These are phyloP conservation scores for Amniataba percoides DNA, from an alignment of 2,797 vertebrate genomes.

Conservation along the genomic window DNA sequence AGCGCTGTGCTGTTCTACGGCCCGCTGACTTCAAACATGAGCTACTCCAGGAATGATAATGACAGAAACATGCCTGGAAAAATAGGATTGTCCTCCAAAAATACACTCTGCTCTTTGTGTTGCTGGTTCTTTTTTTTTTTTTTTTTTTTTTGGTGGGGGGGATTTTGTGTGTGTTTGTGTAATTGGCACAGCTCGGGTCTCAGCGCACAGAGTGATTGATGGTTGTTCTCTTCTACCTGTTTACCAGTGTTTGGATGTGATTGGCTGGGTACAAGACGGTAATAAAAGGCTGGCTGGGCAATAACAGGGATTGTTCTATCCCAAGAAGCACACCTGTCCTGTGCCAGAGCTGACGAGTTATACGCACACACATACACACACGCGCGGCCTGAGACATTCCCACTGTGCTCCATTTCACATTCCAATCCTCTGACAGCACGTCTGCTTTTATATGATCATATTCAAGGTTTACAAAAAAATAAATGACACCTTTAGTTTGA, in stretches of 20 bases:
- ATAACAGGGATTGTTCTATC: constrained; percentile 68
- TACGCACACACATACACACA: constrained; percentile 45
- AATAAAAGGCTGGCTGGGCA: constrained; percentile 61
- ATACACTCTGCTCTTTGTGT: constrained; percentile 75
- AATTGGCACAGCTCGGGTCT: constrained; percentile 40
- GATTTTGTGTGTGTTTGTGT: constrained; percentile 24
- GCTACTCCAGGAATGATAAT: constrained; percentile 89
- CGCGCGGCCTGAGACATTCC: constrained; percentile 76
- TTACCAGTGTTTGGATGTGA: constrained; percentile 61
- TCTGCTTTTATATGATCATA: constrained; percentile 85
- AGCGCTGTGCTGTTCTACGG: constrained; percentile 78
- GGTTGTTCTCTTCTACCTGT: constrained; percentile 71
- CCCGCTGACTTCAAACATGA: constrained; percentile 87
- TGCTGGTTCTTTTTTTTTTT: constrained; percentile 39
- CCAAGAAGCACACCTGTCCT: constrained; percentile 81
- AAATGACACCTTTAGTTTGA: constrained; percentile 71
- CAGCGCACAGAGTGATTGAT: constrained; percentile 65
- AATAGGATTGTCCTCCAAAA: constrained; percentile 79
- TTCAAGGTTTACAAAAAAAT: constrained; percentile 69
- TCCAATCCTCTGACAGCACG: constrained; percentile 84
- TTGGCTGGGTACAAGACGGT: constrained; percentile 35
- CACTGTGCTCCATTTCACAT: constrained; percentile 83
- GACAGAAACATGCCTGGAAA: constrained; percentile 88
- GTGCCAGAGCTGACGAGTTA: constrained; percentile 67
- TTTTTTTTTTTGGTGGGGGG: neutral